These are phyloP conservation scores for Bemisia tabaci DNA, from an alignment of 1,140 invertebrate species.

Conservation along the genomic window DNA sequence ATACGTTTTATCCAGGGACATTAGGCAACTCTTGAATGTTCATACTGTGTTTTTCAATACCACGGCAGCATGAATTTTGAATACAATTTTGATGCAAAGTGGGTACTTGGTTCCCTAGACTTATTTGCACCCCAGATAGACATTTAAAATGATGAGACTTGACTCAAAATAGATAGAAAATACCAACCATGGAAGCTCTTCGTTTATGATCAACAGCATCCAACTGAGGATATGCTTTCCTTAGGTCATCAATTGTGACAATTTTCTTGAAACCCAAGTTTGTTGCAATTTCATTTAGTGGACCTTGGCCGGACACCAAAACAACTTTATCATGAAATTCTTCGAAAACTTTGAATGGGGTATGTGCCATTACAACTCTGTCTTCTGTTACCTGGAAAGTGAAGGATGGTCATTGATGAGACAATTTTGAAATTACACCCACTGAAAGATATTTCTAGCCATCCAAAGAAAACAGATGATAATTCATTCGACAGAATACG, in stretches of 20 bases:
- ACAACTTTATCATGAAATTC: slow-evolving; percentile 49
- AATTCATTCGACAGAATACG: too few relatives aligned
- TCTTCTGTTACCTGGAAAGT: slow-evolving; percentile 37
- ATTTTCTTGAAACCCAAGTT: slow-evolving; percentile 51
- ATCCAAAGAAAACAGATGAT: too few relatives aligned
- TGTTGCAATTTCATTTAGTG: slow-evolving; percentile 45
- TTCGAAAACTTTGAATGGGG: slow-evolving; percentile 48
- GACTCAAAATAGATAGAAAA: too few relatives aligned
- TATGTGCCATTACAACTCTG: slow-evolving; percentile 58
- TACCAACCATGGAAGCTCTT: slow-evolving; percentile 26
- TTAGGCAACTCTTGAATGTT: too few relatives aligned
- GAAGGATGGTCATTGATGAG: slow-evolving; percentile 6
- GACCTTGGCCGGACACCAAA: slow-evolving; percentile 55
- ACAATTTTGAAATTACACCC: neutral
- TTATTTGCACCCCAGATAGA: too few relatives aligned
- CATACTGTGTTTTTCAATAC: too few relatives aligned
- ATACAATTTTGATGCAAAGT: too few relatives aligned
- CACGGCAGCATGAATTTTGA: too few relatives aligned
- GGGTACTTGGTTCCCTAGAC: too few relatives aligned
- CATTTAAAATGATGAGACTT: too few relatives aligned
- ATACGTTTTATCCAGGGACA: too few relatives aligned
- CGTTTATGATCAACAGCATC: slow-evolving; percentile 54
- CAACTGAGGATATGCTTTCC: slow-evolving; percentile 45
- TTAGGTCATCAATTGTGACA: slow-evolving; percentile 45
- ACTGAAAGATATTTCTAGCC: neutral